Base-by-base conservation (phyloP, 1,140 invertebrate species). In the Dufourea novaeangliae region DNA sequence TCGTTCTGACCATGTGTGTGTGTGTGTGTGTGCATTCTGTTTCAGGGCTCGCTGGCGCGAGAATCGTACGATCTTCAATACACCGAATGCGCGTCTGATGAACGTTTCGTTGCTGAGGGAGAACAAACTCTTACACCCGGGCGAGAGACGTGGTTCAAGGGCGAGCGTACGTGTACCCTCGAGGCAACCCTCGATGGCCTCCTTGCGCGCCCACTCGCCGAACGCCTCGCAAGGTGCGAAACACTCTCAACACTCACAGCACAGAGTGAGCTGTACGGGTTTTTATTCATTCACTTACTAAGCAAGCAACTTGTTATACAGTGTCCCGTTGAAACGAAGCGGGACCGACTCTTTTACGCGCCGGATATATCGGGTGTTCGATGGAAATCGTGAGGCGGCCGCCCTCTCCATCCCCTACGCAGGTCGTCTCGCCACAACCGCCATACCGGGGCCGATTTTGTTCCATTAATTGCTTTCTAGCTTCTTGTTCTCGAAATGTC, bases 51-150 rank as follows among this genome's bases (percentile, higher is more conserved):
- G 97, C 85, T 98, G 97, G 96, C 94, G 96, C 80, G 97, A 98
- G 88, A 98, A 97, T 91, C 94, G 97, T 2, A 97, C 97, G 25
- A 98, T 98, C 87, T 98, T 98, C 93, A 98, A 98, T 89, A 98
- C 97, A 37, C 97, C 97, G n/a, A 98, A 98, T 89, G 97, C 97
- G 27, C 94, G 96, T 46, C 92, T 97, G 88, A 97, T 97, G 96
- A 97, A 97, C 88, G 96, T 97, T 14, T 97, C 97, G 4, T 90
- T 97, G 76, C 91, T 97, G 80, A 93, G 96, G 83, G 96, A 97
- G 84, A 97, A 95, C 88, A 97, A 97, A 90, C 92, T 97, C 54
- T 91, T 96, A 72, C 96, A 97, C 86, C 94, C 95, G 12, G 95
- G 95, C 88, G 96, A 96, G 81, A 93, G 96, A 78, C 94, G 95